These are phyloP conservation scores for Nyctibius grandis DNA, from an alignment of 2,797 vertebrate genomes.

Conservation along the genomic window DNA sequence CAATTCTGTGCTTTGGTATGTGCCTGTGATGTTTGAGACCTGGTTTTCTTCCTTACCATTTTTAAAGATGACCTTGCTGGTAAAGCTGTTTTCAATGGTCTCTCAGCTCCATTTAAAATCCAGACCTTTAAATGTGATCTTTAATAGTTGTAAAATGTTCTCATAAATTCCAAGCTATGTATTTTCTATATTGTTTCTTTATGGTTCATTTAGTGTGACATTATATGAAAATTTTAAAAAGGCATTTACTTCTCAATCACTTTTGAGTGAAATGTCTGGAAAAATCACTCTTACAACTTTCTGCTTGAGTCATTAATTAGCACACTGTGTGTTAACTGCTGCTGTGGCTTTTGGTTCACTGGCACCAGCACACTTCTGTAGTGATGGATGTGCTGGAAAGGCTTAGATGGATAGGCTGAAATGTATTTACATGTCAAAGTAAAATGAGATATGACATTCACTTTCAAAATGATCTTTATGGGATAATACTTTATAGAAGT, in stretches of 20 bases:
- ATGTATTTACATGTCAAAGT: neutral
- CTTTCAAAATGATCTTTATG: constrained; percentile 28
- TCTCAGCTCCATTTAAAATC: constrained; percentile 16
- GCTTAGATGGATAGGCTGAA: neutral
- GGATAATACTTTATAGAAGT: constrained; percentile 2
- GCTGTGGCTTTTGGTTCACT: constrained; percentile 24
- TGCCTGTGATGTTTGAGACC: neutral
- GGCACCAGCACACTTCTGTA: neutral
- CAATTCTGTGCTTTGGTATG: neutral
- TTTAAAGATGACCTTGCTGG: constrained; percentile 41
- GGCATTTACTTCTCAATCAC: constrained; percentile 39
- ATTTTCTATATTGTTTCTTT: constrained; percentile 48
- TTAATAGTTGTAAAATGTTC: constrained; percentile 35
- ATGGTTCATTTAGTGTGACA: constrained; percentile 55
- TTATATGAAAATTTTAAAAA: constrained; percentile 39
- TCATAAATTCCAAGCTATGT: constrained; percentile 36
- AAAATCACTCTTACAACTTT: constrained; percentile 11
- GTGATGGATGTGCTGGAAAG: constrained; percentile 15
- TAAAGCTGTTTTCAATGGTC: constrained; percentile 8
- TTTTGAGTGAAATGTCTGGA: neutral
- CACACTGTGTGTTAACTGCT: neutral
- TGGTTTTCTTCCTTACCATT: neutral
- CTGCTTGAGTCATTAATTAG: constrained; percentile 31
- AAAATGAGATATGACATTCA: constrained; percentile 11
- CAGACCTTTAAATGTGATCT: constrained; percentile 31